Evolutionary conservation across 2,113 vertebrate genomes (phyloP).

Genomic region (Cairina moschata): DNA sequence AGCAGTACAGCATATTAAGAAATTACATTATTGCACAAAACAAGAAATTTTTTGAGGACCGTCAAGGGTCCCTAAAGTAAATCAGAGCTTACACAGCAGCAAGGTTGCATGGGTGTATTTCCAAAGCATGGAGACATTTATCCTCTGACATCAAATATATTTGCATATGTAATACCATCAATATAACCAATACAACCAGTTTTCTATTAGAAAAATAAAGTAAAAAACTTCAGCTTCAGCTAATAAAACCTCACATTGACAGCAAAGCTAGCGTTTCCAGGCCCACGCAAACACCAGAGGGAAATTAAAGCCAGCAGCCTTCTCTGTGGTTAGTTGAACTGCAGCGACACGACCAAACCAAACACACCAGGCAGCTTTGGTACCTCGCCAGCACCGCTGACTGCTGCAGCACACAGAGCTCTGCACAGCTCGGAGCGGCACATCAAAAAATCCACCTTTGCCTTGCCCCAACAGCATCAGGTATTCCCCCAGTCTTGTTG

Average conservation of each 20-base stretch:
- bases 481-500: neutral
- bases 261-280: neutral
- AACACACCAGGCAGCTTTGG: fast-evolving
- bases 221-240: neutral
- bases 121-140: neutral
- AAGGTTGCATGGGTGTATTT: neutral
- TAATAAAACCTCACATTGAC: neutral
- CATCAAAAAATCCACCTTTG: neutral
- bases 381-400: neutral
- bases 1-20: neutral
- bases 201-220: neutral
- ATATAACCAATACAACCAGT: neutral
- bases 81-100: neutral
- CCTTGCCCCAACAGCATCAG: neutral
- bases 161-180: neutral
- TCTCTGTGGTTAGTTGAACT: neutral
- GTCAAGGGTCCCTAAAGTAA: neutral
- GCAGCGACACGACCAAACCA: neutral
- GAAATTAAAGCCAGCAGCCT: neutral
- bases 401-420: fast-evolving
- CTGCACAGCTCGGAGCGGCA: neutral
- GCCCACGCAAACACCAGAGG: fast-evolving
- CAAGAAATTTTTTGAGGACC: neutral
- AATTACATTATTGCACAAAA: neutral
- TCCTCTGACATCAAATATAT: neutral